These are phyloP conservation scores for Sarcophaga bullata DNA, from an alignment of 1,140 invertebrate species.

Conservation along the genomic window DNA sequence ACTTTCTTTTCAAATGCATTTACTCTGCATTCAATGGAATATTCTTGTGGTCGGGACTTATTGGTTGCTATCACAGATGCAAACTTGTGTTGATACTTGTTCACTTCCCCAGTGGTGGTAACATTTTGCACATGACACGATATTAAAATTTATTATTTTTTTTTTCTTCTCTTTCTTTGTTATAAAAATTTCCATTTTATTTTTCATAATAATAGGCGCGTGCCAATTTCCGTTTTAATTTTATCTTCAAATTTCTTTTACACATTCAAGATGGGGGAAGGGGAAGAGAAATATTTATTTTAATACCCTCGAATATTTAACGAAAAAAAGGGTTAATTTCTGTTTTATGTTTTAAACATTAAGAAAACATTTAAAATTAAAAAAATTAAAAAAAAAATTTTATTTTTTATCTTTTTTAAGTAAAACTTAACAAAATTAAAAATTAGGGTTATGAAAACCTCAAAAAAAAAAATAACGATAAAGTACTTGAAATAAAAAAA, in stretches of 20 bases:
- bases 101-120: not conserved
- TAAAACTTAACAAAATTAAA: not conserved
- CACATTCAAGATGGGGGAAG: not conserved
- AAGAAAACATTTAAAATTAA: not conserved
- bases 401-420: not conserved
- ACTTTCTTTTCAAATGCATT: too few relatives aligned
- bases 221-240: conserved; percentile 34
- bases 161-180: not conserved
- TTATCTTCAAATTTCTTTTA: not conserved
- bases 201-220: conserved; percentile 4
- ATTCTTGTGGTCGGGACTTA: too few relatives aligned
- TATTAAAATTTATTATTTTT: too few relatives aligned
- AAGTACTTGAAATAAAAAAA: not conserved
- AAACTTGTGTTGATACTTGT: not conserved
- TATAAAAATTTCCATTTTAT: not conserved
- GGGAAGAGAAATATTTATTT: too few relatives aligned
- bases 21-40: too few relatives aligned
- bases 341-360: not conserved
- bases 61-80: too few relatives aligned
- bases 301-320: not conserved
- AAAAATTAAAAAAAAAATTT: not conserved
- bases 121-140: too few relatives aligned
- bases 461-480: not conserved
- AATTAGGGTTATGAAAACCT: not conserved
- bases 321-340: not conserved